A percentile compares a stretch with the other conserved stretches of the same genome.
phyloP scores from a whole-genome alignment of 2,888 invertebrate species.

The Polymixis lichenea region DNA sequence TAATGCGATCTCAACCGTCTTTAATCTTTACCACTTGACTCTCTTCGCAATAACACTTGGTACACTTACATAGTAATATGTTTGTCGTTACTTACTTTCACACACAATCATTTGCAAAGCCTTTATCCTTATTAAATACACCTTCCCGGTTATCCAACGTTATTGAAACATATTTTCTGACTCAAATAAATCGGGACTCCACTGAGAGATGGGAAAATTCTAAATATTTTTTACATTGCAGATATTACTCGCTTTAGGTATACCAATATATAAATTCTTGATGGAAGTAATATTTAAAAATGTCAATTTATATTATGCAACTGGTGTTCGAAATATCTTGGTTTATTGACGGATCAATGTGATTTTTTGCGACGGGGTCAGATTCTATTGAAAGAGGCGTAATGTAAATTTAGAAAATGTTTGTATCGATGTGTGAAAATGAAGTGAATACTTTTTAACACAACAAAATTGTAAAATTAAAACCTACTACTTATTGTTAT shows the following conservation, averaged over 20 bases:
- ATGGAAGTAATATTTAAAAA: conserved; percentile 46
- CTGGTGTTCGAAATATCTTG: conserved; percentile 27
- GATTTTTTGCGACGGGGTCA: conserved; percentile 3
- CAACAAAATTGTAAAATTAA: neutral
- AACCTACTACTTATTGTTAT: too few species aligned
- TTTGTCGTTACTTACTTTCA: conserved; percentile 56
- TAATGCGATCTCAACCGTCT: conserved; percentile 66
- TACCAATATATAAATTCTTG: conserved; percentile 41
- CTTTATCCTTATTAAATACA: conserved; percentile 47
- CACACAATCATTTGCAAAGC: conserved; percentile 57
- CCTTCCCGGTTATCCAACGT: conserved; percentile 21
- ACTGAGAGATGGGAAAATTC: conserved; percentile 24
- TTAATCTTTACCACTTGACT: conserved; percentile 64
- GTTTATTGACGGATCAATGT: conserved; percentile 18
- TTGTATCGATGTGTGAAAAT: neutral
- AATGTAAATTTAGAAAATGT: neutral
- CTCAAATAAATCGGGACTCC: conserved; percentile 42
- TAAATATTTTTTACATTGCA: conserved; percentile 51
- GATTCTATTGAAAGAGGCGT: neutral
- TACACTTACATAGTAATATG: conserved; percentile 45
- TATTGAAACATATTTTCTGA: conserved; percentile 49
- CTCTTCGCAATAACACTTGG: conserved; percentile 40
- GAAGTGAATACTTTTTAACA: neutral
- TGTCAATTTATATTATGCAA: conserved; percentile 43
- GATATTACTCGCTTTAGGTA: conserved; percentile 43